phyloP scores from a whole-genome alignment of 2,888 invertebrate species.

The Agonum fuliginosum region DNA sequence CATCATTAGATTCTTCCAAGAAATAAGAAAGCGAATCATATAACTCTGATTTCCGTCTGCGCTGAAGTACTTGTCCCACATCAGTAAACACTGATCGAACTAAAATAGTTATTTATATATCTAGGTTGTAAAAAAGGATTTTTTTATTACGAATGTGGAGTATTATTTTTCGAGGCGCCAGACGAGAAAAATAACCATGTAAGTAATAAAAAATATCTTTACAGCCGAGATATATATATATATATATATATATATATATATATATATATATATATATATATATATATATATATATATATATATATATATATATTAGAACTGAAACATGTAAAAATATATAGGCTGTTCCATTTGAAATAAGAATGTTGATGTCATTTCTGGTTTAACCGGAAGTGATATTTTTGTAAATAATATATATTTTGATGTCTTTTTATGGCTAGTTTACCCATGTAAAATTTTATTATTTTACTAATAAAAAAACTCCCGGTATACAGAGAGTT shows the following conservation, averaged over 20 bases:
- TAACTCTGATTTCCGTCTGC: constrained; percentile 45
- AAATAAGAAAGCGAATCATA: constrained; percentile 22
- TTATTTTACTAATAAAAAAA: too few species aligned
- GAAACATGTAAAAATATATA: background rate
- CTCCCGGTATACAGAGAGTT: too few species aligned
- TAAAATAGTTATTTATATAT: constrained; percentile 13
- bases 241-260: background rate
- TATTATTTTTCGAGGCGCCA: too few species aligned
- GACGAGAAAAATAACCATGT: too few species aligned
- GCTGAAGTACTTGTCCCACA: constrained; percentile 30
- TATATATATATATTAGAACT: background rate
- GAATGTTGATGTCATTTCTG: too few species aligned
- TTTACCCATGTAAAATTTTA: too few species aligned
- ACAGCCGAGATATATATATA: background rate
- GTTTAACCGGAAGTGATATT: too few species aligned
- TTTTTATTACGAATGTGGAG: too few species aligned
- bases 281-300: background rate
- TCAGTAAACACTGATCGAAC: constrained; percentile 30
- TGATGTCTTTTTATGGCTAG: too few species aligned
- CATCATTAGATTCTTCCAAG: background rate
- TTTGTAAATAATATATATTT: too few species aligned
- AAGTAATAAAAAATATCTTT: too few species aligned
- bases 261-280: background rate
- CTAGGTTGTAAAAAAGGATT: background rate
- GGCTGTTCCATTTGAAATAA: background rate